Percentiles rank a stretch among this genome's conserved stretches.
Evolutionary conservation across 2,113 vertebrate species (phyloP).

Genomic region (Phrynosoma platyrhinos): DNA sequence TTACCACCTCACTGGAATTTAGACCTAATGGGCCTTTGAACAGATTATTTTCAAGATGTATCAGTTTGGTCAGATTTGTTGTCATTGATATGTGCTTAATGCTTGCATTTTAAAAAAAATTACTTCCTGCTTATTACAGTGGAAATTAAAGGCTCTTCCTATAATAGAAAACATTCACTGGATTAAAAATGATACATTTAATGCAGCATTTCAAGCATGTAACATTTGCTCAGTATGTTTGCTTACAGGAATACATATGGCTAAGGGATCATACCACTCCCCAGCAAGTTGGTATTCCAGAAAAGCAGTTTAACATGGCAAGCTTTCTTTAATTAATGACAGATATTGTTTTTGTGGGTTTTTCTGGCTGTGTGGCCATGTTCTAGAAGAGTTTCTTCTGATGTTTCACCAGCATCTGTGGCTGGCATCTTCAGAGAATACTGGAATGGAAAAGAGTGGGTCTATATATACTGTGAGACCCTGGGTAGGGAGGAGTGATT

Average conservation of each 20-base stretch:
- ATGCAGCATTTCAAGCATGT: fast-evolving
- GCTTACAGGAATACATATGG: constrained; percentile 18
- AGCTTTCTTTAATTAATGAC: constrained; percentile 28
- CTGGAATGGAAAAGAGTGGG: too few relatives aligned
- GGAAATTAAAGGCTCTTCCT: constrained; percentile 12
- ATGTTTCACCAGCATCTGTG: too few relatives aligned
- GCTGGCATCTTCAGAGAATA: too few relatives aligned
- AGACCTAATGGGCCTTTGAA: not conserved
- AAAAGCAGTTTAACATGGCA: constrained; percentile 21
- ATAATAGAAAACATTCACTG: constrained; percentile 34
- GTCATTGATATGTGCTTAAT: not conserved
- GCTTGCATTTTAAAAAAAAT: constrained; percentile 14
- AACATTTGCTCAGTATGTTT: constrained; percentile 34
- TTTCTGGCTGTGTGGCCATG: too few relatives aligned
- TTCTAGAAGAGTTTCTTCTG: too few relatives aligned
- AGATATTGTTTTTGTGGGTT: not conserved
- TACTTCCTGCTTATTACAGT: constrained; percentile 29
- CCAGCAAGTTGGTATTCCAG: not conserved
- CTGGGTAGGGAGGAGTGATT: too few relatives aligned
- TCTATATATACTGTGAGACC: too few relatives aligned
- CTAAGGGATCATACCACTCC: not conserved
- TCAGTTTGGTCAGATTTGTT: not conserved
- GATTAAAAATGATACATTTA: constrained; percentile 14
- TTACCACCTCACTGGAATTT: not conserved
- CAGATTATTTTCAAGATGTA: not conserved